A percentile compares a stretch with the other conserved stretches of the same genome.
Conservation (phyloP, 2,888 invertebrate genomes). For the Chrysomela aeneicollis region DNA sequence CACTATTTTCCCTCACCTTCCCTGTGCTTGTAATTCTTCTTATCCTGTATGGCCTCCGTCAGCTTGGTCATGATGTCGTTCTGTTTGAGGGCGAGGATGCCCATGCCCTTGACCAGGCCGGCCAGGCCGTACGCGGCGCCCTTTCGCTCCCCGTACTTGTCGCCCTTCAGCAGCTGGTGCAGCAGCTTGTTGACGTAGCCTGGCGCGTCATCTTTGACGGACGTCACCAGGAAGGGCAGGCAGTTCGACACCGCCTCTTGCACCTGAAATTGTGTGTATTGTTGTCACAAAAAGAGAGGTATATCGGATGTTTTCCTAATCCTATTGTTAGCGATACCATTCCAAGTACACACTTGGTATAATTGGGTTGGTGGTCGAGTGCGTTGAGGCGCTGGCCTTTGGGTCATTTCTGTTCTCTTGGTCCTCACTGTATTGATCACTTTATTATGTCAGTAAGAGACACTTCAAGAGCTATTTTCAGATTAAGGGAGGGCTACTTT, state of each 20-base stretch:
- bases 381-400: too few relatives aligned
- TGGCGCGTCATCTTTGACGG: conserved; percentile 90
- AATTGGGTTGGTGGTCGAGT: too few relatives aligned
- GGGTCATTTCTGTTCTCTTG: too few relatives aligned
- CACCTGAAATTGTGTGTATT: too few relatives aligned
- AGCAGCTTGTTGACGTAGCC: conserved; percentile 87
- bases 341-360: too few relatives aligned
- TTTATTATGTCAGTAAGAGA: too few relatives aligned
- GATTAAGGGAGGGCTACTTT: too few relatives aligned
- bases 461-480: too few relatives aligned
- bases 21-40: conserved; percentile 92
- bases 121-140: conserved; percentile 98
- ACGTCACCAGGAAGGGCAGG: conserved; percentile 90
- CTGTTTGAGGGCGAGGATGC: conserved; percentile 93
- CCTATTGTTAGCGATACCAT: too few relatives aligned
- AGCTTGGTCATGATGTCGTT: conserved; percentile 94
- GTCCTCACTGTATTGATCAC: too few relatives aligned
- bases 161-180: conserved; percentile 86
- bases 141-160: conserved; percentile 90
- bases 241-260: conserved; percentile 98
- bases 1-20: conserved; percentile 73
- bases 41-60: conserved; percentile 94
- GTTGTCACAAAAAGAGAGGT: too few relatives aligned
- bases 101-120: conserved; percentile 95
- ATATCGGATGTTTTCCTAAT: too few relatives aligned